Conservation (phyloP, 1,140 invertebrate species). For the Procambarus clarkii region DNA sequence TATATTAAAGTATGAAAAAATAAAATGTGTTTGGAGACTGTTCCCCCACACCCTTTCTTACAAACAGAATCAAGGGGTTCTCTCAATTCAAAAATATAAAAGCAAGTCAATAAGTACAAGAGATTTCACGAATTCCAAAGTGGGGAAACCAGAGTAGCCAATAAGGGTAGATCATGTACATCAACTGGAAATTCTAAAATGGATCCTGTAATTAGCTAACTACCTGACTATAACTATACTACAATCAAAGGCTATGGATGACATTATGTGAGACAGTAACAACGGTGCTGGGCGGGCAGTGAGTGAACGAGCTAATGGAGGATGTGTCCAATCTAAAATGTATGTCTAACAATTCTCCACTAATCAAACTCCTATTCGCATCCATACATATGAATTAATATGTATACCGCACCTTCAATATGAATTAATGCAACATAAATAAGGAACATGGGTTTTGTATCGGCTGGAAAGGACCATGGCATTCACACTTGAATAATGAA, state of each 20-base stretch:
- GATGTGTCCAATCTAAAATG: background rate
- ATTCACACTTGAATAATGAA: background rate
- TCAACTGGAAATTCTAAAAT: background rate
- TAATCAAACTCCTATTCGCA: background rate
- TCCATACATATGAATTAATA: background rate
- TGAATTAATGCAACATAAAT: background rate
- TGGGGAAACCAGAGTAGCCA: background rate
- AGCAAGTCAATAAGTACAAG: background rate
- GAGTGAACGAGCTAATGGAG: background rate
- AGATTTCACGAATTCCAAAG: background rate
- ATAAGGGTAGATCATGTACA: background rate
- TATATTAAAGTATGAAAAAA: slow-evolving; percentile 13
- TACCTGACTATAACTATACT: background rate
- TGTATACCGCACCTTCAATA: too few species aligned
- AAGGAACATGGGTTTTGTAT: background rate
- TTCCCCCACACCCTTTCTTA: background rate
- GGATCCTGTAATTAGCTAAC: background rate
- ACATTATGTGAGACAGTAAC: background rate
- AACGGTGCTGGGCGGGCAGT: background rate
- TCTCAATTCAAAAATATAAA: background rate
- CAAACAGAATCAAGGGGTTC: background rate
- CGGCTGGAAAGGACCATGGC: background rate
- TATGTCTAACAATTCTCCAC: background rate
- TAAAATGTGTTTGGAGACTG: background rate
- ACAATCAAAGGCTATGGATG: background rate